Evolutionary conservation across 2,888 invertebrate species (phyloP).

Genomic region (Diarsia mendica): DNA sequence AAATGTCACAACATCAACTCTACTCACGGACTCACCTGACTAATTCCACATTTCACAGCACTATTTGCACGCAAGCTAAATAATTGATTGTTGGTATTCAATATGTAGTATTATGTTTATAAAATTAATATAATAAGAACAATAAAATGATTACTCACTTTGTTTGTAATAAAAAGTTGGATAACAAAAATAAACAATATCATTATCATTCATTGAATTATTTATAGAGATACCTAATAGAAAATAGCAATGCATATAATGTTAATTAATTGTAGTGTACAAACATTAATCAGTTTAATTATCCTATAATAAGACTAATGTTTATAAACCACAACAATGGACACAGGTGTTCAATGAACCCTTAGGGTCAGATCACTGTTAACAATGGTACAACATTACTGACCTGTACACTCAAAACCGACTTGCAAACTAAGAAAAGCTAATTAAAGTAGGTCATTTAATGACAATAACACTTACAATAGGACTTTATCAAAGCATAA

Average conservation of each 20-base stretch:
- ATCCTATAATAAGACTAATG: no score
- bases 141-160: neutral
- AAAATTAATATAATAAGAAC: neutral
- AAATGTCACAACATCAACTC: neutral
- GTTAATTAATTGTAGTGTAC: neutral
- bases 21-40: neutral
- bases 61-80: neutral
- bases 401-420: neutral
- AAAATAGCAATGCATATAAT: neutral
- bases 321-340: constrained; percentile 8
- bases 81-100: neutral
- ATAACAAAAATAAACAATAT: neutral
- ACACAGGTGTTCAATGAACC: constrained; percentile 12
- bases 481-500: neutral
- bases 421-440: constrained; percentile 7
- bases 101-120: neutral
- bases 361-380: constrained; percentile 14
- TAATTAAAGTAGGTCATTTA: constrained; percentile 52
- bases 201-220: neutral
- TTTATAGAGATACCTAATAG: neutral
- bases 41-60: neutral
- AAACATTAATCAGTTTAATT: neutral
- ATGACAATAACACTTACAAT: constrained; percentile 35
- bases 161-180: neutral
- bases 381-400: neutral